Evolutionary conservation across 1,140 invertebrate species (phyloP), one percentile per base, ranked within the genome.

Genomic region (Aethina tumida): DNA sequence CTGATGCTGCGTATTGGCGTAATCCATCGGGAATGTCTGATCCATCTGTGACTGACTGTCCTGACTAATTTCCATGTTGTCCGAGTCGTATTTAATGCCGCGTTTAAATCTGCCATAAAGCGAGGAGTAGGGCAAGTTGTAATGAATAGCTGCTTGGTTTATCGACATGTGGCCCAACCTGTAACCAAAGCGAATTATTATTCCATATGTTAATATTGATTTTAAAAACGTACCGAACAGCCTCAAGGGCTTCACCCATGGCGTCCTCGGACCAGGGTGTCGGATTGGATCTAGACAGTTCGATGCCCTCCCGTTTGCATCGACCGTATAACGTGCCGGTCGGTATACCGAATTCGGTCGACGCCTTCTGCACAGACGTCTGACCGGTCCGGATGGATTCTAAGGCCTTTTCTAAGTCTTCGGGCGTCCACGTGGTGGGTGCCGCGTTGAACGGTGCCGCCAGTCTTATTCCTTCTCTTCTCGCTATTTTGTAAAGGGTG

Each of bases 121-220:
- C 9, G 85, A 90, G 15, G 84, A 89, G 59, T 91, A 91, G 15
- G 87, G 87, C 49, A 91, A 65, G 64, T 90, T 90, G 59, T 80
- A 90, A 56, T 90, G 85, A 45, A 90, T 90, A n/a, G 86, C 84
- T 30, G 87, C 87, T 66, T 90, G 86, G 64, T 90, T 92, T 52
- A 92, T 90, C 43, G 84, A 88, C 85, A 92, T 89, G 52, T 88
- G 84, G 13, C 86, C 85, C 43, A 86, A 69, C 52, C 85, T 84
- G 59, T n/a, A 67, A 46, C 24, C 12, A 19, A 30, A 19, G 14
- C n/a, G n/a, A n/a, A n/a, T n/a, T n/a, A n/a, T n/a, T n/a, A n/a
- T n/a, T n/a, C n/a, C n/a, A n/a, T n/a, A n/a, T n/a, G n/a, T n/a
- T n/a, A n/a, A n/a, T n/a, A n/a, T n/a, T n/a, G n/a, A n/a, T n/a